Conservation (phyloP, 2,888 invertebrate genomes). For the Luffia ferchaultella region DNA sequence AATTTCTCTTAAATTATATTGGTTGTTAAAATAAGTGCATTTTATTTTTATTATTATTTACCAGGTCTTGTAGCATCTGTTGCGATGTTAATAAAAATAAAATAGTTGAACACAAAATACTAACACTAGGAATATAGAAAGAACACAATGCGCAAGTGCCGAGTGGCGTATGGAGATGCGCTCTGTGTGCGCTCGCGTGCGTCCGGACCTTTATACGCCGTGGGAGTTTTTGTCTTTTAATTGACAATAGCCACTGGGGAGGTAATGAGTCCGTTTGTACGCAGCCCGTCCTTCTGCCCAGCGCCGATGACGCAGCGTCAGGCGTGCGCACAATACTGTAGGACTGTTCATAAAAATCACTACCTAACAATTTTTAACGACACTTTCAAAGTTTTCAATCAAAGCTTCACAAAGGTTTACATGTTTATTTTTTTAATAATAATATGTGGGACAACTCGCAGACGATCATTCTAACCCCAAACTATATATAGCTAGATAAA, state of each 20-base stretch:
- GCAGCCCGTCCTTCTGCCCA: slow-evolving; percentile 52
- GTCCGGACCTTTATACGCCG: slow-evolving; percentile 57
- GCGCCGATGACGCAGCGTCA: slow-evolving; percentile 43
- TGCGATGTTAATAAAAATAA: background rate
- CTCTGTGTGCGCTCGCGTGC: slow-evolving; percentile 46
- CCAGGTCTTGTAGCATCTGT: too few species aligned
- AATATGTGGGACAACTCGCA: too few species aligned
- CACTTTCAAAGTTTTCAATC: too few species aligned
- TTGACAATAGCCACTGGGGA: slow-evolving; percentile 49
- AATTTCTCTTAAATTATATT: too few species aligned
- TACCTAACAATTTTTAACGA: too few species aligned
- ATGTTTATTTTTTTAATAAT: too few species aligned
- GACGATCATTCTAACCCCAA: too few species aligned
- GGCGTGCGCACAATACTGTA: slow-evolving; percentile 39
- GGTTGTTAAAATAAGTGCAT: too few species aligned
- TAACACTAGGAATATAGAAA: slow-evolving; percentile 1
- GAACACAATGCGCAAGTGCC: slow-evolving; percentile 25
- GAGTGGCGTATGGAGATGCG: slow-evolving; percentile 44
- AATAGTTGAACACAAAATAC: background rate
- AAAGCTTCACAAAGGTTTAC: too few species aligned
- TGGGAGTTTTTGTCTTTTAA: slow-evolving; percentile 61
- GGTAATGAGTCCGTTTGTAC: slow-evolving; percentile 61
- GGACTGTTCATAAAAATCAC: too few species aligned
- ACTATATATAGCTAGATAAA: too few species aligned
- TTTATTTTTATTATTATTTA: too few species aligned